Evolutionary conservation across 1,140 invertebrate genomes (phyloP), one percentile per base, ranked within the genome.

Genomic region (Drosophila neocordata): DNA sequence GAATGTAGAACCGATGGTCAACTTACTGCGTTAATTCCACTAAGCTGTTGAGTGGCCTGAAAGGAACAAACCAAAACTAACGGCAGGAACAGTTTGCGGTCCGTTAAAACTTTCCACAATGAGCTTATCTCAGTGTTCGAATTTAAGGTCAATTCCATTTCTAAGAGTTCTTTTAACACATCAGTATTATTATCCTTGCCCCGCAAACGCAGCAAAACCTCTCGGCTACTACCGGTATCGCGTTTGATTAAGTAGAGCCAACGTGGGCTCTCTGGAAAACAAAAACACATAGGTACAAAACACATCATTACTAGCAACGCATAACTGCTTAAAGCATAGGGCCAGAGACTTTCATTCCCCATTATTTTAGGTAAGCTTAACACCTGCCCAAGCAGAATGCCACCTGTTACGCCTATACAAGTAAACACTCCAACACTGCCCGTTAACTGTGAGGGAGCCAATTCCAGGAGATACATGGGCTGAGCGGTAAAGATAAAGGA

Each of bases 401-500:
- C 97, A 15, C 94, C 93, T 4, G 96, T 97, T 18, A 98, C 93
- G n/a, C 96, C 97, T 57, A 98, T 92, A 69, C 97, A 96, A 88
- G 96, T 97, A 5, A 97, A 92, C 0, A 96, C 96, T 8, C 97
- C 97, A 77, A 97, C 94, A 0, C 95, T 93, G 9, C 97, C 97
- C 48, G 95, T 93, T 13, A 97, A 93, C 38, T 93, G 92, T 2
- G 94, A 68, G 0, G 97, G 96, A 3, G 96, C 94, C 73, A 97
- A 92, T 92, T 98, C 97, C 3, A 95, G 94, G 78, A 98, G 92
- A 91, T 97, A 98, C 94, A 97, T 95, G 2, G 97, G 96, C 63
- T 97, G 94, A 65, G 97, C 93, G 69, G 95, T 95, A 4, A 96
- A 97, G 15, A 95, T 95, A 27, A 97, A 83, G 62, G 96, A 96